Base-by-base conservation (phyloP, 2,888 invertebrate species). In the Eupithecia centaureata region DNA sequence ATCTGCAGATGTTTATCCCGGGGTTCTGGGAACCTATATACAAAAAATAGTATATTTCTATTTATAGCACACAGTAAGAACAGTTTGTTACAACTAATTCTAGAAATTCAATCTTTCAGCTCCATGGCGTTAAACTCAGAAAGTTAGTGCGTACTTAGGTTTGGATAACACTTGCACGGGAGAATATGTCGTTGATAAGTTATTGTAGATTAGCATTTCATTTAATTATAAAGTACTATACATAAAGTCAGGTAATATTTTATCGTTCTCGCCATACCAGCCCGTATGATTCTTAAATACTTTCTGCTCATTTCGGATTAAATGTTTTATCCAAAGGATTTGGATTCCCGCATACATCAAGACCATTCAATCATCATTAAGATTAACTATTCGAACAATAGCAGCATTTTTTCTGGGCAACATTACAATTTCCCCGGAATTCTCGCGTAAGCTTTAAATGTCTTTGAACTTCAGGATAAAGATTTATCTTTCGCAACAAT, bases 401-500 rank as follows among this genome's bases (percentile, higher is more conserved):
- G 10, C 32, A n/a, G 32, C 32, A 5, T 57, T 22, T 22, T 30
- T 30, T 57, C n/a, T n/a, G n/a, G n/a, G n/a, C n/a, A n/a, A 32
- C 22, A 18, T 33, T 30, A 7, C n/a, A 3, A 27, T 30, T 13
- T 27, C 25, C 22, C 57, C 57, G 57, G 57, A 22, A 32, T 33
- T 56, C 28, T 28, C 18, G 57, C n/a, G 13, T 57, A 57, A 60
- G 60, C 38, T 42, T 58, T 25, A 61, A 63, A 28, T 2, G 25
- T 47, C 56, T 42, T 42, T 42, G 60, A 60, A 42, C 60, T 60
- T 47, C 47, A 10, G 32, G 32, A 57, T 33, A 56, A 60, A 61
- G 58, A 65, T 61, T 62, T 32, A 30, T 58, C 35, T 57, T 47
- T 47, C 52, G 18, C 18, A 22, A 58, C 58, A 65, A 68, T 68